These are phyloP conservation scores for Lumbricus terrestris DNA, from an alignment of 2,888 invertebrate genomes.

Conservation along the genomic window DNA sequence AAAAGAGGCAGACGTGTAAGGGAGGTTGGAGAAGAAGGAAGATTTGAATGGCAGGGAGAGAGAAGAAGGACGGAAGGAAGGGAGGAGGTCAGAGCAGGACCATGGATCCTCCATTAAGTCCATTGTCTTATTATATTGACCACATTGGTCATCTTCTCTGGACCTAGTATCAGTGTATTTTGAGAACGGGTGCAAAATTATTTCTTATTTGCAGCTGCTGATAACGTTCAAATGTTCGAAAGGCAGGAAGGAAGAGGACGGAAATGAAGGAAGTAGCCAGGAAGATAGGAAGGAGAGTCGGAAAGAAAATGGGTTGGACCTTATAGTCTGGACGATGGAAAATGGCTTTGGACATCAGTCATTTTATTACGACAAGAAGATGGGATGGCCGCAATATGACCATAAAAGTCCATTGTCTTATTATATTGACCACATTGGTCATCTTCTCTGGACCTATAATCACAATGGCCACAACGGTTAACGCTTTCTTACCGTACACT, in stretches of 20 bases:
- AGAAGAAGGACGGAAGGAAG: too few species aligned
- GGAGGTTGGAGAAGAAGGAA: slow-evolving; percentile 10
- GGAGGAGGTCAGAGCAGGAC: too few species aligned
- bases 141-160: not conserved
- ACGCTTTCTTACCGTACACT: not conserved
- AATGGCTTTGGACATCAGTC: not conserved
- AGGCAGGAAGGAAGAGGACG: too few species aligned
- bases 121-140: not conserved
- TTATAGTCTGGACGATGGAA: not conserved
- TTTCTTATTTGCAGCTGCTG: too few species aligned
- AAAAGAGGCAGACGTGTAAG: not conserved
- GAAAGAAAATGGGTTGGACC: too few species aligned
- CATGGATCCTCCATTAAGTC: too few species aligned
- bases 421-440: not conserved
- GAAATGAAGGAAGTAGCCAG: too few species aligned
- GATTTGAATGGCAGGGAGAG: not conserved
- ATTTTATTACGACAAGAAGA: not conserved
- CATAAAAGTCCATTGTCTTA: not conserved
- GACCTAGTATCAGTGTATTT: too few species aligned
- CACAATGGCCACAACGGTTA: not conserved
- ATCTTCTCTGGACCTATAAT: not conserved
- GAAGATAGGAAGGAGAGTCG: too few species aligned
- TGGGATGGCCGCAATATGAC: not conserved
- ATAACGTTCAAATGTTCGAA: too few species aligned
- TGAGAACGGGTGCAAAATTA: too few species aligned